Percentiles rank a stretch among this genome's conserved stretches.
phyloP scores from a whole-genome alignment of 2,888 invertebrate genomes.

The Campaea margaritaria region DNA sequence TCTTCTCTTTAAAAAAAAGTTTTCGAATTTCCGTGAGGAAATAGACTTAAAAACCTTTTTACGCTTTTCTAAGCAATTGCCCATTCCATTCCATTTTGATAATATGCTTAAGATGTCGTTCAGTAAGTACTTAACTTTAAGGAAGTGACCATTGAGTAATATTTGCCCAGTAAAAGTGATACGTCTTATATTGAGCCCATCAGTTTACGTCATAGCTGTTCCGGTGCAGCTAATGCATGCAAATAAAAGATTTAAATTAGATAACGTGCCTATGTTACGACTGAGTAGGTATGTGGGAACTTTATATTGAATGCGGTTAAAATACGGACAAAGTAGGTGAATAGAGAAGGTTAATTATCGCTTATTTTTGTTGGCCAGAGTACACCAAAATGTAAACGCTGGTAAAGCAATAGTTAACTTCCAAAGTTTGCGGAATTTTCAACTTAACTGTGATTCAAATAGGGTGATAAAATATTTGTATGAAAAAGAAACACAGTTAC shows the following conservation, averaged over 20 bases:
- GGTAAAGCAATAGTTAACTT: too few species aligned
- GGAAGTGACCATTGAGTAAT: conserved; percentile 17
- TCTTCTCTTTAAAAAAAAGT: too few species aligned
- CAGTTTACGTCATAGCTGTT: conserved; percentile 21
- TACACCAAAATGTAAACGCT: too few species aligned
- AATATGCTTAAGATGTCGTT: too few species aligned
- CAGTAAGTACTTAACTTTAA: background rate
- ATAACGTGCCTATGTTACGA: conserved; percentile 5
- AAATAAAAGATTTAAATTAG: conserved; percentile 11
- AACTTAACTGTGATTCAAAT: background rate
- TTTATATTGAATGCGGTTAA: conserved; percentile 8
- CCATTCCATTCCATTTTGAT: too few species aligned
- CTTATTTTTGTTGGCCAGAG: background rate
- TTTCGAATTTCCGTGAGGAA: too few species aligned
- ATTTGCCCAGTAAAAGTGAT: conserved; percentile 26
- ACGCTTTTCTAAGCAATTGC: too few species aligned
- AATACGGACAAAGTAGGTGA: conserved; percentile 2
- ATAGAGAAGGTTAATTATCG: background rate
- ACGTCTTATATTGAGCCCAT: conserved; percentile 22
- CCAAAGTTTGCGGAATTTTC: background rate
- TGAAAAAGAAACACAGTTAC: too few species aligned
- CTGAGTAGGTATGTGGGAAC: background rate
- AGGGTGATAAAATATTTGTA: background rate
- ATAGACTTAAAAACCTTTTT: too few species aligned
- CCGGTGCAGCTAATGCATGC: conserved; percentile 10